Base-by-base conservation (phyloP, 2,797 vertebrate species). In the Botia kubotai region DNA sequence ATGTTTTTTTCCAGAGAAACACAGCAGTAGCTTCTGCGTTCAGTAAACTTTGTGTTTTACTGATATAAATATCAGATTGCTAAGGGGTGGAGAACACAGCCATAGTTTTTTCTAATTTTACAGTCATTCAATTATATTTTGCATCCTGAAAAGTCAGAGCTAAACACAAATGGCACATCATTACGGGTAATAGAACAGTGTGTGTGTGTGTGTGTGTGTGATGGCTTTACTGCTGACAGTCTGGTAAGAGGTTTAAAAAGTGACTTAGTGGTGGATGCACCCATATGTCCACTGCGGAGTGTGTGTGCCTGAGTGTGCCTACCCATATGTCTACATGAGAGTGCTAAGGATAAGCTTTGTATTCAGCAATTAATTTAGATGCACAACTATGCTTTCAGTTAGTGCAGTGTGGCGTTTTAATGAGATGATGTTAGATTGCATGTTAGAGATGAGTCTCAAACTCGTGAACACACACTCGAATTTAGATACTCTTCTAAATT, bases 221-320 rank as follows among this genome's bases (percentile, higher is more conserved):
- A 80, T 67, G 36, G 63, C 53, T 63, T 86, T 55, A 81, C 70
- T 46, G 65, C 85, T 75, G 77, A 81, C 79, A 82, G 71, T 83
- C 72, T 77, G 81, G 72, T 76, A 84, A 81, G 84, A 74, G 81
- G 82, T 86, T 88, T 86, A 66, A 77, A 85, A 81, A 75, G 77
- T 85, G 83, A 86, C 83, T 87, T 83, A 86, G 29, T 78, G 75
- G 81, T 62, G 73, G 76, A 58, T 21, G 77, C 76, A 83, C 80
- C 84, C 84, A 86, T 83, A 70, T 83, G 86, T 83, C 81, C 76
- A 26, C 75, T 80, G 72, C 26, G 63, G 74, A 79, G 39, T 36
- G 69, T 57, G 60, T 53, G 68, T 46, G 74, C 75, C 55, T 19
- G 48, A 76, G 78, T n/a, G n/a, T n/a, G n/a, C n/a, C n/a, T n/a